Evolutionary conservation across 1,140 invertebrate species (phyloP), one percentile per base, ranked within the genome.

Genomic region (Condylostylus longicornis): DNA sequence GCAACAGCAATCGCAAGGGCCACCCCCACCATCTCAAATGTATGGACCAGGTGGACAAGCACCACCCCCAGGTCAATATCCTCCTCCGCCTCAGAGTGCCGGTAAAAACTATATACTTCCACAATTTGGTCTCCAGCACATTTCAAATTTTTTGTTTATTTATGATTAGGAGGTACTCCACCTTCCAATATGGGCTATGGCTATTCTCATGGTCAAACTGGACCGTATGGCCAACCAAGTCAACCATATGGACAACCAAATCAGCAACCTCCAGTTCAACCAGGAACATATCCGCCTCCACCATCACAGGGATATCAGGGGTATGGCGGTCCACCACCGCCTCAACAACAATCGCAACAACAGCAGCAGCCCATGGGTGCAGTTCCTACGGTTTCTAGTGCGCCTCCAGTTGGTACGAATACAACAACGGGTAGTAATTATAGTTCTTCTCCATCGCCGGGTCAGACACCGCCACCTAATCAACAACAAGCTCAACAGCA

Each of bases 51-150:
- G 44, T 3, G 53, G 47, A 13, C 61, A 62, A 5, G 62, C 48
- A n/a, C 61, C 54, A 37, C 54, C 58, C 8, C 44, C 55, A 2
- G 58, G 49, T 28, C 55, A 61, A 18, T 65, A 65, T 44, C 41
- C 37, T 14, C 41, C 37, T 18, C 62, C 61, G 18, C 51, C 48
- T 8, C 53, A 53, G 3, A 51, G 49, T 18, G 40, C 42, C 0
- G 51, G 51, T 14, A 45, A 41, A 7, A 47, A 48, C 10, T 54
- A 55, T 9, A 54, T 55, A 5, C 55, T 53, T 0, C 54, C 53
- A 53, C 42, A 51, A 29, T 58, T 54, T 42, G 49, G 47, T 5
- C 50, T 50, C 12, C 63, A 61, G 35, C 56, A 58, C 5, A 43
- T 48, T 13, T 49, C 55, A 14, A 50, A 53, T 35, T 32, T 15